These are phyloP conservation scores for Oxycera nigricornis DNA, from an alignment of 2,888 invertebrate species.

Conservation along the genomic window DNA sequence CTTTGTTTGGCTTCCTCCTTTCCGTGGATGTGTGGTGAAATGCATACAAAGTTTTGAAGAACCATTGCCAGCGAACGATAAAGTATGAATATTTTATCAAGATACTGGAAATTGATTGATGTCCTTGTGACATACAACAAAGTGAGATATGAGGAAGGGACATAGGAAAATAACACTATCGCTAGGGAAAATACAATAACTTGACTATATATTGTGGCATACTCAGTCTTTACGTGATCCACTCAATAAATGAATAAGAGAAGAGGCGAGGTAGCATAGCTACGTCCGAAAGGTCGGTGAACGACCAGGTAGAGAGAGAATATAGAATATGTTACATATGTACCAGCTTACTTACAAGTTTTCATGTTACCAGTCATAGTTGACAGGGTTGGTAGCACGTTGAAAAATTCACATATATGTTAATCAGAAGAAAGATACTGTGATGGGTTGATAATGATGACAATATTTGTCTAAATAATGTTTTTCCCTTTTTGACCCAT, in stretches of 20 bases:
- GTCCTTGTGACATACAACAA: constrained; percentile 21
- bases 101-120: constrained; percentile 44
- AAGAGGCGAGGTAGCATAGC: background rate
- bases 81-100: constrained; percentile 45
- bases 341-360: no score
- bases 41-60: background rate
- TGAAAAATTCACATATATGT: background rate
- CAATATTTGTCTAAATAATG: no score
- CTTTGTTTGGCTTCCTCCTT: background rate
- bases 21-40: background rate
- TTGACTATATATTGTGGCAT: background rate
- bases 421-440: background rate
- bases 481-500: no score
- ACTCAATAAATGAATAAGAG: background rate
- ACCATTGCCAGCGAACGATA: background rate
- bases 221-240: background rate
- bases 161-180: background rate
- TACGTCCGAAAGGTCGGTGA: background rate
- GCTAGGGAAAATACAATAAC: background rate
- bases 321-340: no score
- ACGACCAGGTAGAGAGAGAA: no score
- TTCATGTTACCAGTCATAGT: no score
- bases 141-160: background rate
- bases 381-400: background rate
- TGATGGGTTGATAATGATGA: background rate